Base-by-base conservation (phyloP, 2,888 invertebrate genomes). In the Lottia scabra region DNA sequence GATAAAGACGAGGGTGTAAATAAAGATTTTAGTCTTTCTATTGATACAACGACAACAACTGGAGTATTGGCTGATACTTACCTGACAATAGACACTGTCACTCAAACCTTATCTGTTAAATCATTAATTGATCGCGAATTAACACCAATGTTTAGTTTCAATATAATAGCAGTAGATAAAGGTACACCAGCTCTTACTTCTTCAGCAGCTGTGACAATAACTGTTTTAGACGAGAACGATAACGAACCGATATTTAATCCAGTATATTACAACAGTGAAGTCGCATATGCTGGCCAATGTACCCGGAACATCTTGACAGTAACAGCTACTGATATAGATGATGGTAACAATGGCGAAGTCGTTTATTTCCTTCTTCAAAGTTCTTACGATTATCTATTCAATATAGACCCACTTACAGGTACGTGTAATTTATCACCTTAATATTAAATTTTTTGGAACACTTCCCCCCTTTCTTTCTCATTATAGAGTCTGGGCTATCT, bases 181-280 rank as follows among this genome's bases (percentile, higher is more conserved):
- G 98, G 97, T 0, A 92, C 93, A 78, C 95, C 96, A 10, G 93
- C 95, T 69, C 91, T 97, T 63, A 95, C 96, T 44, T 95, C 95
- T 78, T 96, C 96, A 4, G 93, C 96, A 74, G 96, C 81, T 0
- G 79, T 83, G 10, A 79, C 77, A 19, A 78, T 86, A 26, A 79
- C 75, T 1, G 78, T 87, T 8, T 76, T 71, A 15, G 85, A 85
- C 48, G 77, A 70, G 67, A 85, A 87, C 70, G 83, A 84, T 71
- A 83, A 87, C 71, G 71, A 62, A 45, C 86, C 86, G 8, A 70
- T 78, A 26, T 85, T 85, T 68, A 70, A 68, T 6, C 77, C 80
- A 2, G 74, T 73, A 12, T 86, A 83, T 75, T 78, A 83, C 67
- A 84, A 85, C 68, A 56, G 78, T 13, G 86, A 86, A 67, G 79